Base-by-base conservation (phyloP, 1,140 invertebrate species). In the Diabrotica virgifera region DNA sequence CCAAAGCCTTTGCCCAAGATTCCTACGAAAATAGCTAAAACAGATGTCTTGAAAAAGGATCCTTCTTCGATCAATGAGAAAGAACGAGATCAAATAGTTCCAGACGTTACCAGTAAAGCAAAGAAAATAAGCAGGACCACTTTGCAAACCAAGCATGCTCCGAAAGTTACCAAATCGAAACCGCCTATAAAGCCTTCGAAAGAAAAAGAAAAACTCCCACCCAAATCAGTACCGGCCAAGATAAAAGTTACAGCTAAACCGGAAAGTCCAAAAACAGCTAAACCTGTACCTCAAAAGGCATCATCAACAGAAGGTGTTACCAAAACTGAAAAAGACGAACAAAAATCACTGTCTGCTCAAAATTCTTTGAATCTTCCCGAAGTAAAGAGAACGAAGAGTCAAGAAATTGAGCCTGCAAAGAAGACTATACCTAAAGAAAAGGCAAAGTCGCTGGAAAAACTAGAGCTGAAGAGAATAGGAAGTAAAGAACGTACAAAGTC, bases 401-500 rank as follows among this genome's bases (percentile, higher is more conserved):
- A 87, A 78, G 84, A 86, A 75, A 75, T 83, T 38, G 84, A 86
- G 71, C 82, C 84, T 67, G 73, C 76, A 6, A 77, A 81, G 46
- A 84, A 82, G 70, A 80, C 80, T 53, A 76, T 81, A 57, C 79
- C 82, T 0, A 87, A 87, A 78, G 86, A 89, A 72, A 86, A 87
- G 64, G 86, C 86, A 0, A 85, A 84, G 70, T 87, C 86, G 0
- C 77, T 87, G 62, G 86, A 88, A 71, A 87, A 85, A 77, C 80
- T 86, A 75, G 84, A 85, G 74, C 71, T 85, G 8, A 85, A 83
- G 70, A 79, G 85, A 0, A 77, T 79, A n/a, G 75, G 83, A 36
- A 87, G 85, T 72, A 87, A 86, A 68, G 86, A 88, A 76, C 79
- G 87, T 67, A 84, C 85, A 12, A 88, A 87, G 70, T 87, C 86